Base-by-base conservation (phyloP, 2,888 invertebrate genomes). In the Pandemis corylana region DNA sequence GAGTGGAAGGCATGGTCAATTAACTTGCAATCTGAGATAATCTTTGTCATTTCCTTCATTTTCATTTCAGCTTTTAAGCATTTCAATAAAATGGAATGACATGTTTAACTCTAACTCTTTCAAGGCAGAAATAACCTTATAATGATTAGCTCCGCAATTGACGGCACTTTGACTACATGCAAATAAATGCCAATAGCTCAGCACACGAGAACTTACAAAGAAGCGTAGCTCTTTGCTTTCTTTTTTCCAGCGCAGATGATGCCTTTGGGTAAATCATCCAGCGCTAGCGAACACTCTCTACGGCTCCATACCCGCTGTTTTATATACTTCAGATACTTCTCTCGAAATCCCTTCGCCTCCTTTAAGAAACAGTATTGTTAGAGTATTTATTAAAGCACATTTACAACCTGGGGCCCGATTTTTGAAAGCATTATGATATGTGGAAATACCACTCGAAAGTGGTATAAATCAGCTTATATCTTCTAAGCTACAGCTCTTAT, bases 181-280 rank as follows among this genome's bases (percentile, higher is more conserved):
- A 28, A 2, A 28, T 28, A 28, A 46, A 9, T 2, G 10, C 12
- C 13, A 5, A 3, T 6, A 5, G 51, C 0, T 13, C 5, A 51
- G 6, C 51, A 6, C n/a, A n/a, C 6, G n/a, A n/a, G 13, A 15
- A 80, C 83, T 83, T 78, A 85, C 84, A 53, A 42, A 0, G 83
- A 65, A 49, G 81, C 79, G 72, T 80, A 83, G 9, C 75, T 73
- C 0, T 41, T 28, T 1, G 20, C 41, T 0, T 44, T 42, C 4
- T 3, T 41, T 4, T 42, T 42, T n/a, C 62, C 62, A 5, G 62
- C 62, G 42, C 62, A 62, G 42, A 62, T 20, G 7, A 20, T 12
- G 44, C 46, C 65, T 7, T 42, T 7, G n/a, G 62, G 62, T n/a
- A 62, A 7, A 5, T 42, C 42, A 7, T 42, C n/a, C n/a, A 62